Percentiles rank a stretch among this genome's conserved stretches.
phyloP scores from a whole-genome alignment of 1,140 invertebrate genomes.

The Lepidurus packardi region DNA sequence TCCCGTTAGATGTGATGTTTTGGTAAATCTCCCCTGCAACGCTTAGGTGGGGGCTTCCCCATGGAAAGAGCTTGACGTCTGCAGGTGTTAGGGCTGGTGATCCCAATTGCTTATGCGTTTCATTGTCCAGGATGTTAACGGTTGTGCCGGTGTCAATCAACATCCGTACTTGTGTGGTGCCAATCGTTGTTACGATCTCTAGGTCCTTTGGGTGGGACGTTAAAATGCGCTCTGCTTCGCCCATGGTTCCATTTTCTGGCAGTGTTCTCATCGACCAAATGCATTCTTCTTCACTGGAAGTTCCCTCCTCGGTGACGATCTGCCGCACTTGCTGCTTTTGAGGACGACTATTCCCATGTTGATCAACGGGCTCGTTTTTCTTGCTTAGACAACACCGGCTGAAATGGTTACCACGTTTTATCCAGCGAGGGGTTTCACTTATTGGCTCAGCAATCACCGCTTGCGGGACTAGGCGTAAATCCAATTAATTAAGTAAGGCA shows the following conservation, averaged over 20 bases:
- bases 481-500: too few species aligned
- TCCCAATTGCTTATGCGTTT: background rate
- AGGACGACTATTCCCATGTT: background rate
- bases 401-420: too few species aligned
- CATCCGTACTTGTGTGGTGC: background rate
- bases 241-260: background rate
- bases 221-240: background rate
- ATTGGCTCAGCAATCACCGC: too few species aligned
- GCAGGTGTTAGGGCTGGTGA: background rate
- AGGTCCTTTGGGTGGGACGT: background rate
- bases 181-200: background rate
- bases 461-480: too few species aligned
- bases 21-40: background rate
- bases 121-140: background rate
- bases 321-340: background rate
- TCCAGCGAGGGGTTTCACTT: too few species aligned
- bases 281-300: background rate
- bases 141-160: background rate
- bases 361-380: background rate
- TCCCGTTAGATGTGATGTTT: background rate
- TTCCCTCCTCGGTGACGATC: background rate
- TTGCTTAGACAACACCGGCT: background rate
- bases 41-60: background rate
- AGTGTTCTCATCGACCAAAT: background rate
- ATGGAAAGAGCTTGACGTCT: background rate